A percentile compares a stretch with the other conserved stretches of the same genome.
These are phyloP conservation scores for Bradypodion ventrale DNA, from an alignment of 2,797 vertebrate species.

Conservation along the genomic window DNA sequence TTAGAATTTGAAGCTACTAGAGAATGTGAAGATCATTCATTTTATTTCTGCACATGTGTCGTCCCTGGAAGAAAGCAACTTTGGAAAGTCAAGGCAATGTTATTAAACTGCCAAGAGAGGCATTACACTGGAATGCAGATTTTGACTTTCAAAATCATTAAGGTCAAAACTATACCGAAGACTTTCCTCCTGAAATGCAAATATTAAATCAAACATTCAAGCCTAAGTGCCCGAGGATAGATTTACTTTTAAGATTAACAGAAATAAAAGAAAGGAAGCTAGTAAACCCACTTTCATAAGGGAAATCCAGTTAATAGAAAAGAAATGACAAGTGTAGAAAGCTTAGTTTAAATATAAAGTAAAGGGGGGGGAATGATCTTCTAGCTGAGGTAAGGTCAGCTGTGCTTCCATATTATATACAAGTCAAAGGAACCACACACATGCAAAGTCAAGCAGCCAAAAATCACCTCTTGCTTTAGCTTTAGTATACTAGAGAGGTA, in stretches of 20 bases:
- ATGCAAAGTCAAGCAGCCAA: no score
- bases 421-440: no score
- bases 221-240: constrained; percentile 49
- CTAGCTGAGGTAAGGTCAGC: neutral
- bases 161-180: constrained; percentile 67
- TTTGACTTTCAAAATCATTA: constrained; percentile 66
- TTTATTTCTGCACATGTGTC: constrained; percentile 34
- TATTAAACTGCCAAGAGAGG: constrained; percentile 49
- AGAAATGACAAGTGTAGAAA: constrained; percentile 35
- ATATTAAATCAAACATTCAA: constrained; percentile 64
- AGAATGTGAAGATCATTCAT: neutral
- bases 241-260: constrained; percentile 64
- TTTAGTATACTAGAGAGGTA: neutral
- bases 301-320: constrained; percentile 44
- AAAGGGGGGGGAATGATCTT: constrained; percentile 4
- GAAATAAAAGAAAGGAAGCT: constrained; percentile 56
- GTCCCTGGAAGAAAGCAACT: constrained; percentile 31
- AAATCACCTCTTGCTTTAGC: neutral
- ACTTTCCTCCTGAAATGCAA: constrained; percentile 61
- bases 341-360: constrained; percentile 24
- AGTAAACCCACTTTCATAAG: constrained; percentile 44
- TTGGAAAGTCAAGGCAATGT: constrained; percentile 29
- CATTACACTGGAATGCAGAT: constrained; percentile 61
- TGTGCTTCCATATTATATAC: neutral
- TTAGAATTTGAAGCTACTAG: constrained; percentile 6